phyloP scores from a whole-genome alignment of 2,113 vertebrate species.

The Microcebus griseorufus region DNA sequence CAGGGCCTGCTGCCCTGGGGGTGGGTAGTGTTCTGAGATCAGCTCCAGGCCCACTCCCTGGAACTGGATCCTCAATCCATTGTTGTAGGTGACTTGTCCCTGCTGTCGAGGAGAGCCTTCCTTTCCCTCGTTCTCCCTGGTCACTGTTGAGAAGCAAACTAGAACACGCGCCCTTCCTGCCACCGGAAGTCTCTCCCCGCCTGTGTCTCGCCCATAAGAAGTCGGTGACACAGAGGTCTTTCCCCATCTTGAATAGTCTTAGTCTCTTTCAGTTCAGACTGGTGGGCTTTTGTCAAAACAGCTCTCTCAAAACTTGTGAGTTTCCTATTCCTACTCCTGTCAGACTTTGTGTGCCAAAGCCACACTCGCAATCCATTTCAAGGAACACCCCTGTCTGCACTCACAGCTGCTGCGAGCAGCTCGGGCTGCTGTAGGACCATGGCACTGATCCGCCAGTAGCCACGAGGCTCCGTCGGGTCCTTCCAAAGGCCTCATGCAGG shows the following conservation, averaged over 20 bases:
- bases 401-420: background rate
- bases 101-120: background rate
- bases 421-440: background rate
- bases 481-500: background rate
- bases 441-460: background rate
- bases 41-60: background rate
- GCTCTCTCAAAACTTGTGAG: background rate
- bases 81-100: background rate
- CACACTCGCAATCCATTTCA: background rate
- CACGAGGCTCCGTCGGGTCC: background rate
- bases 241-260: background rate
- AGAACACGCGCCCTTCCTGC: background rate
- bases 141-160: background rate
- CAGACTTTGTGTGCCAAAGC: background rate
- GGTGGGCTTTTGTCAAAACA: background rate
- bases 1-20: background rate
- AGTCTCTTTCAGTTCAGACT: background rate
- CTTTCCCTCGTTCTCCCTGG: background rate
- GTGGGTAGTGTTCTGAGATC: too few relatives aligned
- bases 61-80: background rate
- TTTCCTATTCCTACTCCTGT: background rate
- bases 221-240: background rate
- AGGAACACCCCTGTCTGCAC: background rate
- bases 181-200: background rate
- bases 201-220: background rate